Base-by-base conservation (phyloP, 2,113 vertebrate species). In the Heliornis fulica region DNA sequence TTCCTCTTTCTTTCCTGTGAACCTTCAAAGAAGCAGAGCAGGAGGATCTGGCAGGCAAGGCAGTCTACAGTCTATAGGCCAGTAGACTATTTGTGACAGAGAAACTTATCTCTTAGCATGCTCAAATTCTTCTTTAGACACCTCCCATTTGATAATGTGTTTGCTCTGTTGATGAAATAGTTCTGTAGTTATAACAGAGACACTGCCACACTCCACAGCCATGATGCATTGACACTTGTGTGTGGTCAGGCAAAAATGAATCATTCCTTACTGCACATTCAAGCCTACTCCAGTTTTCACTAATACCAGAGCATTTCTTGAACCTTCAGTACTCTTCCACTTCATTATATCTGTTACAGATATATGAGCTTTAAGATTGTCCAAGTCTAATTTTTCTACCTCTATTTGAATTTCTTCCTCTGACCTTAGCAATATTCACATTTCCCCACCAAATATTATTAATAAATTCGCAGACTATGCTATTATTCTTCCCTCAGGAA, bases 61-160 rank as follows among this genome's bases (percentile, higher is more conserved):
- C 45, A 83, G 22, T 15, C 45, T 53, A 28, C 10, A 60, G 9
- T 26, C 25, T 57, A 20, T 26, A 69, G 59, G 40, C 54, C 28
- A 29, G 15, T 51, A 51, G 50, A 51, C 32, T 77, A 60, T 83
- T 46, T 86, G 12, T 57, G 57, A 72, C n/a, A 74, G 41, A 87
- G 45, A 41, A 80, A 70, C 48, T 91, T 84, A 89, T 89, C 90
- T 87, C 59, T 15, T 50, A 14, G 19, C 1, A 3, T n/a, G 71
- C 71, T 72, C 23, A 74, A 91, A 94, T 89, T 86, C 87, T 68
- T 91, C 36, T 93, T 91, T 90, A 88, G 86, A 91, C 4, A 10
- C 78, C 51, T 91, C 71, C 89, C 43, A 87, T 96, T 87, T 93
- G 80, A 68, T 66, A 69, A 79, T 66, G 68, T 34, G 89, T 83